A percentile compares a stretch with the other conserved stretches of the same genome.
phyloP scores from a whole-genome alignment of 2,113 vertebrate genomes.

The Tyto alba region DNA sequence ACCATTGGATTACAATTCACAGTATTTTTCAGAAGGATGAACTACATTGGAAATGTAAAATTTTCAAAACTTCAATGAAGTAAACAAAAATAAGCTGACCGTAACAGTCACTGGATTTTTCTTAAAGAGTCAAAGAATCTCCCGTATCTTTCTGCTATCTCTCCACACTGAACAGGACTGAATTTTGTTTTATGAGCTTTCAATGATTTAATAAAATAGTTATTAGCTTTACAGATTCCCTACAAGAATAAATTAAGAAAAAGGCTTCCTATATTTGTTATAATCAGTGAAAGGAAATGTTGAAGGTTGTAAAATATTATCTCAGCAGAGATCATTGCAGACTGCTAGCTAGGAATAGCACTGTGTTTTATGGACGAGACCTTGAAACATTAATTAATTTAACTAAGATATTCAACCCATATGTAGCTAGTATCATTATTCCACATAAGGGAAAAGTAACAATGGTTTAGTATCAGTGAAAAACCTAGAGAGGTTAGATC shows the following conservation, averaged over 20 bases:
- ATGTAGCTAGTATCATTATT: background rate
- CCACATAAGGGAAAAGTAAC: background rate
- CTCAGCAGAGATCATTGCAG: background rate
- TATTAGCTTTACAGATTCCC: background rate
- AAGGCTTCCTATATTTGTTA: background rate
- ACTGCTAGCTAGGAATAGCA: background rate
- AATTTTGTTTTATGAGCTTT: background rate
- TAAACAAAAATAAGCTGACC: conserved; percentile 40
- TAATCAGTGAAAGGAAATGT: conserved; percentile 10
- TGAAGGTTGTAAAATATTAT: background rate
- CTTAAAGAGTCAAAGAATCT: conserved; percentile 24
- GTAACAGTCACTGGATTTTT: background rate
- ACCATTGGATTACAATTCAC: conserved; percentile 11
- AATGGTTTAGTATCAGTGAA: background rate
- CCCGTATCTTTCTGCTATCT: background rate
- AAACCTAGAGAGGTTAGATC: background rate
- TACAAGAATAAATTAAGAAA: background rate
- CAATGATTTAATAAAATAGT: background rate
- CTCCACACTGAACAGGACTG: background rate
- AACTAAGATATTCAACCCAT: background rate
- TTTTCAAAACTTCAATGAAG: conserved; percentile 6
- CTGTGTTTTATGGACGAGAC: background rate
- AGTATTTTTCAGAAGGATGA: conserved; percentile 46
- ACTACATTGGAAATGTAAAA: conserved; percentile 31
- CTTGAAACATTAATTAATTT: background rate